A percentile compares a stretch with the other conserved stretches of the same genome.
These are phyloP conservation scores for Lethocerus indicus DNA, from an alignment of 1,140 invertebrate species.

Conservation along the genomic window DNA sequence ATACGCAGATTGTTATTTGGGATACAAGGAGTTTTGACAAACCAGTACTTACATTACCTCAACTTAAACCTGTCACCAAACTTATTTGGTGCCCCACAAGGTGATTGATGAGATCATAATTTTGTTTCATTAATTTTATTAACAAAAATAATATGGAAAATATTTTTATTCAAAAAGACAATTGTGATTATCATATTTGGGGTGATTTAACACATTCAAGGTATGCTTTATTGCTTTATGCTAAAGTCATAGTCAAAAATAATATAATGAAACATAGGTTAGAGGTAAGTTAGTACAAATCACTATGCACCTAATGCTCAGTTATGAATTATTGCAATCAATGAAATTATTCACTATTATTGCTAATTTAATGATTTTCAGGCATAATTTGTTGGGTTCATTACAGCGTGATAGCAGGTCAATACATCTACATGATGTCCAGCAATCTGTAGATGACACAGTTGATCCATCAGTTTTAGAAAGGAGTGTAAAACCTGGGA, in stretches of 20 bases:
- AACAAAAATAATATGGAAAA: too few relatives aligned
- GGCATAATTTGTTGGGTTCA: constrained; percentile 54
- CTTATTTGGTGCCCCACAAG: constrained; percentile 81
- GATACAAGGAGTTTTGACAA: constrained; percentile 75
- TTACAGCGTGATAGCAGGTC: constrained; percentile 48
- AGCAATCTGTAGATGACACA: constrained; percentile 48
- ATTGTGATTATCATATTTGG: too few relatives aligned
- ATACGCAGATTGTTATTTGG: constrained; percentile 70
- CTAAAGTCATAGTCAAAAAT: too few relatives aligned
- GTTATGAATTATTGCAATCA: too few relatives aligned
- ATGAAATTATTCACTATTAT: too few relatives aligned
- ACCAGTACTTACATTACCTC: constrained; percentile 54
- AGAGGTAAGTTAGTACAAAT: too few relatives aligned
- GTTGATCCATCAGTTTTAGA: constrained; percentile 58
- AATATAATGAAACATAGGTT: too few relatives aligned
- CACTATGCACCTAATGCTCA: too few relatives aligned
- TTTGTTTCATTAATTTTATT: background rate
- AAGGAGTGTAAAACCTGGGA: constrained; percentile 40
- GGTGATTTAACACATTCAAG: too few relatives aligned
- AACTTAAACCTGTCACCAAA: constrained; percentile 51
- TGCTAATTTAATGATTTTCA: too few relatives aligned
- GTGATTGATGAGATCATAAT: constrained; percentile 24
- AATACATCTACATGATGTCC: constrained; percentile 64
- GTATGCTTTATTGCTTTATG: too few relatives aligned
- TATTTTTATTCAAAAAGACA: too few relatives aligned